Percentiles rank a stretch among this genome's conserved stretches.
phyloP scores from a whole-genome alignment of 2,797 vertebrate genomes.

The Sebastes nivosus region DNA sequence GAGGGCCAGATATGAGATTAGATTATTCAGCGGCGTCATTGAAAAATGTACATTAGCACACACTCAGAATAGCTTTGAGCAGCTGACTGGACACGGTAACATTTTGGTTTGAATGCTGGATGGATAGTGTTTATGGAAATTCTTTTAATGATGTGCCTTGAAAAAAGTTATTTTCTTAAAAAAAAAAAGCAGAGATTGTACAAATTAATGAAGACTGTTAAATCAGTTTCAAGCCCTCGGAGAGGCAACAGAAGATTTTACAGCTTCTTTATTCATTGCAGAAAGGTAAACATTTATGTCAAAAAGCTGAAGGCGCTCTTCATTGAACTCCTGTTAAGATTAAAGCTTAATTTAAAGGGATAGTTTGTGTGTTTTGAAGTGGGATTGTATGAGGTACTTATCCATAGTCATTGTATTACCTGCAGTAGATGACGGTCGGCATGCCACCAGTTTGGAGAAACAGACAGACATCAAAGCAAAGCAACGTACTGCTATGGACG shows the following conservation, averaged over 20 bases:
- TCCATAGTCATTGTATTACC: no score
- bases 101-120: constrained; percentile 38
- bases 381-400: no score
- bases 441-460: no score
- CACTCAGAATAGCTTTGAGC: constrained; percentile 1
- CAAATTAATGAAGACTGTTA: constrained; percentile 31
- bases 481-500: no score
- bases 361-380: no score
- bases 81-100: constrained; percentile 28
- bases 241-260: constrained; percentile 9
- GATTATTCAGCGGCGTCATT: constrained; percentile 59
- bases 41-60: constrained; percentile 53
- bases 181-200: constrained; percentile 59
- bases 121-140: constrained; percentile 59
- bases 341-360: constrained; percentile 1
- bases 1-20: constrained; percentile 71
- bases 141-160: constrained; percentile 78
- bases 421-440: no score
- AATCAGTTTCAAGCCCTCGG: constrained; percentile 11
- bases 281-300: constrained; percentile 5
- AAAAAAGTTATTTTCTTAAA: constrained; percentile 55
- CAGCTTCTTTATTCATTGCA: constrained; percentile 5
- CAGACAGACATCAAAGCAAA: no score
- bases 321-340: not conserved
- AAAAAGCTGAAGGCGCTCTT: not conserved